These are phyloP conservation scores for Galeruca laticollis DNA, from an alignment of 2,888 invertebrate species.

Conservation along the genomic window DNA sequence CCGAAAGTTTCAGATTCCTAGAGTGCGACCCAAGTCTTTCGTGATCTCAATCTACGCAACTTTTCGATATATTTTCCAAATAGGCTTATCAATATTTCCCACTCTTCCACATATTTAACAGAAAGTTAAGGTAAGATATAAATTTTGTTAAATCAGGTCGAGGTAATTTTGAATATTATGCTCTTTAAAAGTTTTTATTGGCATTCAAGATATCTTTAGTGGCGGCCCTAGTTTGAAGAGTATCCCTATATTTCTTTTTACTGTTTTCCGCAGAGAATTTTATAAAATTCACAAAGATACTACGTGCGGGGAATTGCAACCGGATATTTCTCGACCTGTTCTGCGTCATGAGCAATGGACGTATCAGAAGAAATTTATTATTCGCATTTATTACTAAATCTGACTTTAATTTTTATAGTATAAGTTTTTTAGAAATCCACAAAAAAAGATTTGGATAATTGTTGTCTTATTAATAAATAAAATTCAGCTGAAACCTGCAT, in stretches of 20 bases:
- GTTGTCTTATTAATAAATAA: too few relatives aligned
- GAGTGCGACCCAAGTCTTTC: too few relatives aligned
- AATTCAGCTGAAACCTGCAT: too few relatives aligned
- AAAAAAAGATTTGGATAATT: background rate
- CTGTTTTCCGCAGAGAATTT: slow-evolving; percentile 3
- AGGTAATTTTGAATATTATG: background rate
- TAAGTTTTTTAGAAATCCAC: background rate
- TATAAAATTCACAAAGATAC: slow-evolving; percentile 5
- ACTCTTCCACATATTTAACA: too few relatives aligned
- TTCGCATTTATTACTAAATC: background rate
- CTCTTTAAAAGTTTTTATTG: slow-evolving; percentile 8
- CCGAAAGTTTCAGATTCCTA: too few relatives aligned
- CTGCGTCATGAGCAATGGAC: background rate
- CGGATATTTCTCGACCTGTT: slow-evolving; percentile 7
- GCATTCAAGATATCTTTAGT: background rate
- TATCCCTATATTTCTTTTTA: background rate
- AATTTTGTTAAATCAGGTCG: background rate
- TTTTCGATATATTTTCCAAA: too few relatives aligned
- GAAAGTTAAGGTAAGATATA: too few relatives aligned
- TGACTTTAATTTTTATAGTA: background rate
- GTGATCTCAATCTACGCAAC: too few relatives aligned
- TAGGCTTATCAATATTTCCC: too few relatives aligned
- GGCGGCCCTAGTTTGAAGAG: background rate
- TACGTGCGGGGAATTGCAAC: slow-evolving; percentile 1
- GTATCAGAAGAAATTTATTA: background rate